Percentiles rank a stretch among this genome's conserved stretches.
Conservation (phyloP, 2,888 invertebrate species). For the Timema podura region DNA sequence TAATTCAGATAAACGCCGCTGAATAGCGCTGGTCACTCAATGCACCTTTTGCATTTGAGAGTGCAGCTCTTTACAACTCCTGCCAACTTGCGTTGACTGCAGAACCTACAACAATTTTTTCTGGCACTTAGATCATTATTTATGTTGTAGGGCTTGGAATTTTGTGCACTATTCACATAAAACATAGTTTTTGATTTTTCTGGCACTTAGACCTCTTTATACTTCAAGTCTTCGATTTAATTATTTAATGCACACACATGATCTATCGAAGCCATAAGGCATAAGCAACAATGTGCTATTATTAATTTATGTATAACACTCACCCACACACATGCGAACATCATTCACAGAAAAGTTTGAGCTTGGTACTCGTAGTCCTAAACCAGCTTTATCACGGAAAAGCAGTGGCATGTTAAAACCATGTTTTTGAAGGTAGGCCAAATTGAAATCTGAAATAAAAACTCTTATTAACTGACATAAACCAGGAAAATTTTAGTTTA, state of each 20-base stretch:
- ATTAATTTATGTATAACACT: neutral
- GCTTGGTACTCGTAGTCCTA: slow-evolving; percentile 84
- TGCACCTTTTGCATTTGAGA: too few relatives aligned
- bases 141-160: too few relatives aligned
- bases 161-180: neutral
- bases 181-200: neutral
- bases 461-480: too few relatives aligned
- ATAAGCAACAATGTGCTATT: too few relatives aligned
- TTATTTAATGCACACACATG: neutral
- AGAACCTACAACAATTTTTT: too few relatives aligned
- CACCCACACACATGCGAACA: slow-evolving; percentile 88
- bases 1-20: too few relatives aligned
- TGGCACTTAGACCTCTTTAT: neutral
- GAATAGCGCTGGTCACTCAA: too few relatives aligned
- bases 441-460: slow-evolving; percentile 39
- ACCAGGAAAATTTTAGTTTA: too few relatives aligned
- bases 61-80: too few relatives aligned
- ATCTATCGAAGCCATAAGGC: too few relatives aligned
- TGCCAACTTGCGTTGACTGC: too few relatives aligned
- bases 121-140: too few relatives aligned
- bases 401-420: slow-evolving; percentile 91
- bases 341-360: slow-evolving; percentile 90
- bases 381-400: slow-evolving; percentile 82
- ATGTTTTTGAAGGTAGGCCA: slow-evolving; percentile 67
- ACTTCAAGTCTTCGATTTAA: neutral